Evolutionary conservation across 2,797 vertebrate species (phyloP).

Genomic region (Pantherophis alleghaniensis): DNA sequence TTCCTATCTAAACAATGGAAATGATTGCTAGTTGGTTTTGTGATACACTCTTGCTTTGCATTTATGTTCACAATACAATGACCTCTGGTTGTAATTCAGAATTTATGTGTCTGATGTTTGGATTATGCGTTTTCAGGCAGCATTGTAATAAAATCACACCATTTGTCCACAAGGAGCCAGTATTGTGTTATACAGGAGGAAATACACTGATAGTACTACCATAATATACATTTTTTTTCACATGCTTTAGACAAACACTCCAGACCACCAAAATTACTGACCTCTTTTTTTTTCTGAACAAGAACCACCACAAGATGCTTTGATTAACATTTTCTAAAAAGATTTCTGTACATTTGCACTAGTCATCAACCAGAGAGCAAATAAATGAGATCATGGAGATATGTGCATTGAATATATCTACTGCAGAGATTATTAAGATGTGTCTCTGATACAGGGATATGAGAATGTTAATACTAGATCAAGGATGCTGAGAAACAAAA

Average conservation of each 20-base stretch:
- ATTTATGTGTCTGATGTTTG: neutral
- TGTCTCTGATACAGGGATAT: neutral
- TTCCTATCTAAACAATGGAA: constrained; percentile 44
- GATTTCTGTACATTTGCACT: neutral
- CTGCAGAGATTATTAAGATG: neutral
- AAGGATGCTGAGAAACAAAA: neutral
- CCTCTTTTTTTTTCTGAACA: neutral
- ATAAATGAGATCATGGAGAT: neutral
- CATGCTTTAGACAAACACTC: too few relatives aligned
- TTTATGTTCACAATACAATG: neutral
- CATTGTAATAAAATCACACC: neutral
- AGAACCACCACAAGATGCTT: neutral
- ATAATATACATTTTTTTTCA: neutral
- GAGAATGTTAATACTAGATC: neutral
- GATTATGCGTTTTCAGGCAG: neutral
- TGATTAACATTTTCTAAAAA: neutral
- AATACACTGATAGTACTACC: neutral
- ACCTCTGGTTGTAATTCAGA: neutral
- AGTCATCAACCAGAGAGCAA: neutral
- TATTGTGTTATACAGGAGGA: neutral
- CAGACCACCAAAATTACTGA: neutral
- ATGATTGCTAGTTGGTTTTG: neutral
- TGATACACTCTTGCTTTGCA: neutral
- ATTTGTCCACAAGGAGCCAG: constrained; percentile 62
- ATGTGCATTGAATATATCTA: neutral